Evolutionary conservation across 2,797 vertebrate species (phyloP), one percentile per base, ranked within the genome.

Genomic region (Lagocephalus sceleratus): DNA sequence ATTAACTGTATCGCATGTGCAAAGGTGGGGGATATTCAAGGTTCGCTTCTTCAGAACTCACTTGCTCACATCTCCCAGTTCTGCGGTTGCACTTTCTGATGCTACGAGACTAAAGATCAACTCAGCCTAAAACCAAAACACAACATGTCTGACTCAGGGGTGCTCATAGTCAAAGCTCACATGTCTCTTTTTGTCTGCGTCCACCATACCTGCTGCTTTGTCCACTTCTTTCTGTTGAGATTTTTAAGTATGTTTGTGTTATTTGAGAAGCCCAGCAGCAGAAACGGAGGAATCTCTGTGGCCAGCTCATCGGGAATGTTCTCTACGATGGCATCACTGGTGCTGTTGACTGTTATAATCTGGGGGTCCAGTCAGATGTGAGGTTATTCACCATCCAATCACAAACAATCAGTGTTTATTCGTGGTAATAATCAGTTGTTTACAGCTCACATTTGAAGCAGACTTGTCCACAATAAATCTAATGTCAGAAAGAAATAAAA

Each of bases 151-250:
- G 39, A 1, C 1, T 20, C 15, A 16, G 6, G 17, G 26, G 39
- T 6, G 9, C 47, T 32, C 39, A 17, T 5, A 1, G 6, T 35
- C 32, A 12, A 19, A 19, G 16, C 40, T 19, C 3, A 6, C 3
- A n/a, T 5, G 17, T 19, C 17, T 19, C 7, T 42, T 16, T 12
- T 11, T 39, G 6, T 42, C 2, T 44, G 39, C 39, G n/a, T 20
- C 42, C 42, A 20, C 42, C 29, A 0, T 14, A 92, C 91, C 88
- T 92, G 91, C 46, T 83, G 53, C 0, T 0, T 6, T 47, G 58
- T 86, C 91, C 91, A 92, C 11, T 15, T 78, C 78, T 89, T 91
- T 49, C 14, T 54, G 75, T 92, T 92, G 47, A 91, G 43, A 2
- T 0, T 60, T 2, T 7, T 20, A 32, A 79, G 15, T 0, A 69